phyloP scores from a whole-genome alignment of 2,797 vertebrate genomes.

The Ptychadena robeensis region DNA sequence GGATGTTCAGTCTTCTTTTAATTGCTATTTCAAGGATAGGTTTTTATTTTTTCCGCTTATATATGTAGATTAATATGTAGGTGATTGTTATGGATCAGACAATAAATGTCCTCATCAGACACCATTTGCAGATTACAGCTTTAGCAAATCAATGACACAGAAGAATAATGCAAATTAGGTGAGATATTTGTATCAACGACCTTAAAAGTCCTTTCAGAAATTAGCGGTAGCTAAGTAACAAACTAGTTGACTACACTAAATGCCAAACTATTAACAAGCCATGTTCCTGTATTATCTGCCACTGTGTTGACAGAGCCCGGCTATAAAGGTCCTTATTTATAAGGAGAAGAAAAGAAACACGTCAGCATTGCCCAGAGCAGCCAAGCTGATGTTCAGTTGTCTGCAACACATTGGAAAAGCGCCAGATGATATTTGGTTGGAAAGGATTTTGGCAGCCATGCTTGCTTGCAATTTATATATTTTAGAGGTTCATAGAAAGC shows the following conservation, averaged over 20 bases:
- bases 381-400: no score
- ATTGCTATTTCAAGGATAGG: no score
- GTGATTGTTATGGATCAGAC: background rate
- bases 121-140: background rate
- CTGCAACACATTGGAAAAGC: no score
- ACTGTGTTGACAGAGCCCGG: background rate
- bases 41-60: no score
- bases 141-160: background rate
- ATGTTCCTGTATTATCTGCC: background rate
- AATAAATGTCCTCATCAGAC: constrained; percentile 6
- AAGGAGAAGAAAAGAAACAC: no score
- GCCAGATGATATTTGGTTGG: background rate
- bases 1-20: no score
- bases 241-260: background rate
- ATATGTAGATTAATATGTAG: background rate
- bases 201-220: constrained; percentile 7
- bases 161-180: constrained; percentile 5
- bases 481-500: no score
- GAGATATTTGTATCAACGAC: background rate
- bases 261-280: background rate
- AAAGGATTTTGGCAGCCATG: no score
- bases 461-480: no score
- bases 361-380: no score
- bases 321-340: background rate
- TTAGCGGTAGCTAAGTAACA: background rate